phyloP scores from a whole-genome alignment of 2,113 vertebrate genomes.

The Oceanodroma tethys region DNA sequence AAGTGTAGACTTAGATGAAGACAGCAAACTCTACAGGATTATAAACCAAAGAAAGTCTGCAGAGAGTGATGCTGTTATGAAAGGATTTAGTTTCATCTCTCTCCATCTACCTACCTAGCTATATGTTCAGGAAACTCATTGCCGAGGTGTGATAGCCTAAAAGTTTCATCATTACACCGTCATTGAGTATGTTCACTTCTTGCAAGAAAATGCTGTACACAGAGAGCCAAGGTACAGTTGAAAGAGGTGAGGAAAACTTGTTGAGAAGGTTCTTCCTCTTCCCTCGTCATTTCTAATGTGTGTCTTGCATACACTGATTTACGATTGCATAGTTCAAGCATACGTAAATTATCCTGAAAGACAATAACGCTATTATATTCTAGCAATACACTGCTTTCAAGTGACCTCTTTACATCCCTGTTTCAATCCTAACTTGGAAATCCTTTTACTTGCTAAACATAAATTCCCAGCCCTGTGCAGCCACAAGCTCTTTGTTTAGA shows the following conservation, averaged over 20 bases:
- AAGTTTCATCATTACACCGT: neutral
- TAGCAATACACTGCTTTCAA: neutral
- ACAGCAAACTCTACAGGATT: neutral
- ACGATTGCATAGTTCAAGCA: neutral
- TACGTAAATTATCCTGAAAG: neutral
- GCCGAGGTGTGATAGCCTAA: neutral
- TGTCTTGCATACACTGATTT: neutral
- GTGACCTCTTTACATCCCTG: neutral
- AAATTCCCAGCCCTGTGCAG: neutral
- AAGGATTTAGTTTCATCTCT: neutral
- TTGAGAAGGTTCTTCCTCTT: neutral
- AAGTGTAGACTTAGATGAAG: neutral
- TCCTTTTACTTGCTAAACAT: neutral
- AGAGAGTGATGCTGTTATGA: neutral
- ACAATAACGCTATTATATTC: neutral
- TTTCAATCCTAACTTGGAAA: neutral
- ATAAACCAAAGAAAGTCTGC: neutral
- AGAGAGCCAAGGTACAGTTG: neutral
- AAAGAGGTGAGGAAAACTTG: neutral
- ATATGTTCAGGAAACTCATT: neutral
- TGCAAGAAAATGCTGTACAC: neutral
- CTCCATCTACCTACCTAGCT: neutral
- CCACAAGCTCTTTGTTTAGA: conserved; percentile 44
- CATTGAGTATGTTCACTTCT: neutral
- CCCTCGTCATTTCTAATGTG: neutral